Base-by-base conservation (phyloP, 2,113 vertebrate genomes). In the Crotalus viridis region DNA sequence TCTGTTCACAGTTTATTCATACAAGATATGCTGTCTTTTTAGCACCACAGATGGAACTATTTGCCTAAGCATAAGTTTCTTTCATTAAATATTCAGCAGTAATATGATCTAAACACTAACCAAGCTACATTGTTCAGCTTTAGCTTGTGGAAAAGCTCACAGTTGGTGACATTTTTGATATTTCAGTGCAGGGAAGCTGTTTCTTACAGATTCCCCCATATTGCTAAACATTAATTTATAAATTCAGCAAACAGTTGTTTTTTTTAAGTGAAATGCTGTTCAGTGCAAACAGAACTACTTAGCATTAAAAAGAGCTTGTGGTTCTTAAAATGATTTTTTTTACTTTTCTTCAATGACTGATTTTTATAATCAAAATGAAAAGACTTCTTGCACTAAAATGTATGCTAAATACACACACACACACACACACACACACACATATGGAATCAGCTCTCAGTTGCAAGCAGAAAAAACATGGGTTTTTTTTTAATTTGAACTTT, bases 71-170 rank as follows among this genome's bases (percentile, higher is more conserved):
- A 69, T 95, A 95, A 95, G 94, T 95, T 97, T 96, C 94, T 95
- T 96, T 96, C 96, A 97, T 97, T 96, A 97, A 97, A 93, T 96
- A 96, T 96, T 97, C 95, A 96, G n/a, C 85, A 94, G 92, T 94
- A 96, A 96, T 94, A 96, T 96, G 93, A 97, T 96, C 95, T 96
- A 97, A 96, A 96, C 95, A 91, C 92, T 96, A 94, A 94, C 90
- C 95, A 95, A 89, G n/a, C 93, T 95, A 85, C 74, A 94, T 43
- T 90, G 89, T 97, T 94, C 90, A 74, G 91, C 92, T 95, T 90
- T 95, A 43, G 95, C 94, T 91, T 93, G 85, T 91, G 90, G 87
- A 88, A 96, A 92, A 96, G 94, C 89, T 95, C 94, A 88, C 92
- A 86, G 64, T 87, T 96, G 90, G 93, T 92, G 89, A 85, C 89